phyloP scores from a whole-genome alignment of 2,113 vertebrate genomes.

The Piaya cayana region DNA sequence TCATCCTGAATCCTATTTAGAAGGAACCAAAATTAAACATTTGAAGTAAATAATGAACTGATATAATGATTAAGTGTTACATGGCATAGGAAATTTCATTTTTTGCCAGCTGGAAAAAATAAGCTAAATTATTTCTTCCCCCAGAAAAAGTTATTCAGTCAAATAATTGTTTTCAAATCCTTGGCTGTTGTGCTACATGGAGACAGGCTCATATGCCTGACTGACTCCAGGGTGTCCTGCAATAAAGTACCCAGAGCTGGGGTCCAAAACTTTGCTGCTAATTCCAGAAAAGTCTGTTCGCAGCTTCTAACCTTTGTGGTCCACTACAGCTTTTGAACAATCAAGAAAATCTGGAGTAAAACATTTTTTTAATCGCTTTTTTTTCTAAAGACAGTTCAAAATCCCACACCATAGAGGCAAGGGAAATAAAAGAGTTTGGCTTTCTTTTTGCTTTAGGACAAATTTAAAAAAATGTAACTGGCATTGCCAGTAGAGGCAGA shows the following conservation, averaged over 20 bases:
- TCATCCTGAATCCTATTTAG: background rate
- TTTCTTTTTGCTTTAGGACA: background rate
- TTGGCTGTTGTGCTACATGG: background rate
- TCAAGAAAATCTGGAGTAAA: background rate
- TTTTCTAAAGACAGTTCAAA: background rate
- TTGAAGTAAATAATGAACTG: background rate
- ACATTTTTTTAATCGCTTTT: too few species aligned
- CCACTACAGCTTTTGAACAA: background rate
- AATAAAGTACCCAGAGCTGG: background rate
- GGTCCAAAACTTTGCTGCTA: background rate
- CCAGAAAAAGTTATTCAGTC: background rate
- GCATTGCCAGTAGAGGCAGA: background rate
- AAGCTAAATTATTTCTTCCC: background rate
- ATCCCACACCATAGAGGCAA: background rate
- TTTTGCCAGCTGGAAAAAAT: background rate
- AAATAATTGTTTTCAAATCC: background rate
- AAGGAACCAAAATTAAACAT: background rate
- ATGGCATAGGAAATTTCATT: background rate
- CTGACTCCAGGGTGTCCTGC: background rate
- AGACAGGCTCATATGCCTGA: background rate
- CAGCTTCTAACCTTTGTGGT: background rate
- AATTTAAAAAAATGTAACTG: background rate
- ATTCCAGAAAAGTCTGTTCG: background rate
- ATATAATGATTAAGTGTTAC: background rate
- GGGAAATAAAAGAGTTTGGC: background rate